Percentiles rank a stretch among this genome's conserved stretches.
Evolutionary conservation across 2,113 vertebrate genomes (phyloP).

Genomic region (Myocastor coypus): DNA sequence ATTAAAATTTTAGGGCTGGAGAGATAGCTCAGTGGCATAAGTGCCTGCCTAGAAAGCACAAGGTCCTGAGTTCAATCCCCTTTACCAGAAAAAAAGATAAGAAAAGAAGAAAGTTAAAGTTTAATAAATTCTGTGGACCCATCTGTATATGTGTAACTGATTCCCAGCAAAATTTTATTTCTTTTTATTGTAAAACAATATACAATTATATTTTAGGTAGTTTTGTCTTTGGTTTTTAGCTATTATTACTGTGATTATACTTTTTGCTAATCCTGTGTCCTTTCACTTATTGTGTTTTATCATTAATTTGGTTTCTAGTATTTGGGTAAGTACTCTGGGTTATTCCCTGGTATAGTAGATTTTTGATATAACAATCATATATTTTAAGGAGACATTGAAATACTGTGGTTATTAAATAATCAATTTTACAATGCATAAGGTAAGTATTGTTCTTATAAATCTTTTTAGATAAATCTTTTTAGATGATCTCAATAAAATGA

Average conservation of each 20-base stretch:
- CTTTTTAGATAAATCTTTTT: constrained; percentile 12
- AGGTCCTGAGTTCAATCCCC: too few relatives aligned
- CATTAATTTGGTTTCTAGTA: background rate
- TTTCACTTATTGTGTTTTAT: background rate
- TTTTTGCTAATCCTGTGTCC: background rate
- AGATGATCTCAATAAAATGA: constrained; percentile 33
- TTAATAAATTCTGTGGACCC: background rate
- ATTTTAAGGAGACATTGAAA: background rate
- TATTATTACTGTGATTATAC: background rate
- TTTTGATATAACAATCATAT: background rate
- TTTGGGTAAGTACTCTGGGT: background rate
- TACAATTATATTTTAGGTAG: background rate
- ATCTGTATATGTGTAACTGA: background rate
- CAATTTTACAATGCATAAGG: constrained; percentile 11
- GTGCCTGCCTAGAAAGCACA: too few relatives aligned
- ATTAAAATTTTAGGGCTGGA: background rate
- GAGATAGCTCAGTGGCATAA: too few relatives aligned
- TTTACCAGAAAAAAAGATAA: too few relatives aligned
- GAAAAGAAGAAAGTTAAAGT: background rate
- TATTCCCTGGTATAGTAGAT: background rate
- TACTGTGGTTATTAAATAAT: background rate
- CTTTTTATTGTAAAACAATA: constrained; percentile 7
- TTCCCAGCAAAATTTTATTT: background rate
- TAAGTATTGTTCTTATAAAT: constrained; percentile 30
- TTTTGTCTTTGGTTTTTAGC: background rate